Percentiles rank a stretch among this genome's conserved stretches.
Conservation (phyloP, 2,888 invertebrate genomes). For the Dasypogon diadema region DNA sequence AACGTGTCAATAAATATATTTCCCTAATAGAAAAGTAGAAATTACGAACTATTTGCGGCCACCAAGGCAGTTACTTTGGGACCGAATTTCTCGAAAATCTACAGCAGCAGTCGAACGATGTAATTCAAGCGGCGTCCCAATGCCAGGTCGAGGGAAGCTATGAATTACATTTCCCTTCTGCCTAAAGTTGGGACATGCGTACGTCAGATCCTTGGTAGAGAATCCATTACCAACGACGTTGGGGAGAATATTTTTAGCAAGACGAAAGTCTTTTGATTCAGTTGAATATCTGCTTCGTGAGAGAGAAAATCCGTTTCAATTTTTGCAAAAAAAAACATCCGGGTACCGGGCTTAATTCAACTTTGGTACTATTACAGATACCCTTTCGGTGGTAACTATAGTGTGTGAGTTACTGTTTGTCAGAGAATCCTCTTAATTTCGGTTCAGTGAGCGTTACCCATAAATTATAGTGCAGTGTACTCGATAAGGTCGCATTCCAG, state of each 20-base stretch:
- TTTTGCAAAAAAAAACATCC: too few species aligned
- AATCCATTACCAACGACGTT: not conserved
- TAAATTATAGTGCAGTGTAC: conserved; percentile 28
- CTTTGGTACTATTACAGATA: not conserved
- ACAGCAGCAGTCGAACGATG: not conserved
- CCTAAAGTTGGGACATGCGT: conserved; percentile 27
- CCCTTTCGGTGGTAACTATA: not conserved
- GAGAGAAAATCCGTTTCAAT: conserved; percentile 11
- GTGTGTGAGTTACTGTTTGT: conserved; percentile 9
- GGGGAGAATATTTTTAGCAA: conserved; percentile 25
- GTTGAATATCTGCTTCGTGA: conserved; percentile 29
- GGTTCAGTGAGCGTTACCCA: conserved; percentile 9
- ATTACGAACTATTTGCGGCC: conserved; percentile 47
- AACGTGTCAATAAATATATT: conserved; percentile 40
- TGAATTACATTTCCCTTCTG: conserved; percentile 19
- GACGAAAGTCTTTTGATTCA: conserved; percentile 11
- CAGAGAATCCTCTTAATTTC: not conserved
- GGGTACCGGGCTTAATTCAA: not conserved
- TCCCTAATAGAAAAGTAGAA: conserved; percentile 38
- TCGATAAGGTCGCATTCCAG: conserved; percentile 3
- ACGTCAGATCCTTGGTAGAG: not conserved
- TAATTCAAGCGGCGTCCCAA: conserved; percentile 24
- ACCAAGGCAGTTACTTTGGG: not conserved
- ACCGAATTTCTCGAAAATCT: conserved; percentile 8
- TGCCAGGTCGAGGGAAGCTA: conserved; percentile 33